A percentile compares a stretch with the other conserved stretches of the same genome.
phyloP scores from a whole-genome alignment of 1,140 invertebrate species.

The Hetaerina americana region DNA sequence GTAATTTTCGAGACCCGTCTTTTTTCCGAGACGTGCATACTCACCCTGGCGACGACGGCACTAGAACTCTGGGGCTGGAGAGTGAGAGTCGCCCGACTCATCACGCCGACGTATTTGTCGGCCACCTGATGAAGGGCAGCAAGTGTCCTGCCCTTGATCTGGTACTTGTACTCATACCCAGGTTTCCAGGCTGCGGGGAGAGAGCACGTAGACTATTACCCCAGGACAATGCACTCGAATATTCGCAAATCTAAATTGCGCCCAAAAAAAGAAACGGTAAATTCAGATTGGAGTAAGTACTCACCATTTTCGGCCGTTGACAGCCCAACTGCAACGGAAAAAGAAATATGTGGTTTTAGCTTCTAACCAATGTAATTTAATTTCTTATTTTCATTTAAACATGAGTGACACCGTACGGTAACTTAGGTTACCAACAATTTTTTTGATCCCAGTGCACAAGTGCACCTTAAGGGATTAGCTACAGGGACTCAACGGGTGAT shows the following conservation, averaged over 20 bases:
- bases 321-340: neutral
- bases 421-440: too few species aligned
- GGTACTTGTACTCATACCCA: slow-evolving; percentile 43
- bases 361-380: too few species aligned
- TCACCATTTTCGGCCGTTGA: neutral
- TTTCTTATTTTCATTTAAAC: too few species aligned
- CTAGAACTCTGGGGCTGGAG: slow-evolving; percentile 34
- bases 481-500: too few species aligned
- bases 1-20: too few species aligned
- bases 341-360: too few species aligned
- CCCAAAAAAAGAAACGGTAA: neutral
- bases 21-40: slow-evolving; percentile 15
- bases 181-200: slow-evolving; percentile 33
- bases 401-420: too few species aligned
- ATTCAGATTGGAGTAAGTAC: neutral
- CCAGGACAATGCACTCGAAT: too few species aligned
- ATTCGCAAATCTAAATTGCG: neutral
- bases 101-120: slow-evolving; percentile 36
- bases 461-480: too few species aligned
- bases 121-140: slow-evolving; percentile 35
- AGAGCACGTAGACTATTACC: too few species aligned
- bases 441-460: too few species aligned
- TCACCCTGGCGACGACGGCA: slow-evolving; percentile 29
- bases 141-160: slow-evolving; percentile 40
- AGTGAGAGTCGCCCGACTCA: slow-evolving; percentile 35